Evolutionary conservation across 2,888 invertebrate genomes (phyloP), one percentile per base, ranked within the genome.

Genomic region (Ophioninae sp.): DNA sequence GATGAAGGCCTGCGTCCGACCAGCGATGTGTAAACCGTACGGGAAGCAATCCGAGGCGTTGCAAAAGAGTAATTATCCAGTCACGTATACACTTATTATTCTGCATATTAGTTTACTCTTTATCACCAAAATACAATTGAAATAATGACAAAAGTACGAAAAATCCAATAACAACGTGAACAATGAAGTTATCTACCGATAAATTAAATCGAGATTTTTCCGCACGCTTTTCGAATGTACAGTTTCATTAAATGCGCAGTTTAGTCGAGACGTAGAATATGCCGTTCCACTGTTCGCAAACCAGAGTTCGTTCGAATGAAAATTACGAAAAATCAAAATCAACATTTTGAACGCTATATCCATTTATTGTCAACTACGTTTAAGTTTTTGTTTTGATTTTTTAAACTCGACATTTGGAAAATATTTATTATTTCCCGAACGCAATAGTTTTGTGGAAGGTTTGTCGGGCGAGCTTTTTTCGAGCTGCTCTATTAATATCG

Each of bases 21-120:
- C 97, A 84, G 96, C 97, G 82, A 97, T 97, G 97, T 97, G 97
- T 93, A 97, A 97, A 93, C 97, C 97, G 30, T 97, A 97, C 93
- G 97, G 97, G 86, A 97, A 97, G 93, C 97, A 97, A 93, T 97
- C 97, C 85, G 97, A 97, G 93, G 96, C 97, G 90, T 94, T 97
- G 88, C 97, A 97, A 93, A 97, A 97, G 94, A 97, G 97, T 97
- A 93, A 94, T 76, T 78, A 65, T 50, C 3, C 50, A 50, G 13
- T 10, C 13, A 30, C 8, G 21, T 59, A 20, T 8, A 59, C 21
- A 21, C 20, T 59, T 59, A 21, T 59, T 5, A 50, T 17, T 13
- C 50, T 0, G 13, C 13, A 50, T 13, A 17, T 13, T 21, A 1
- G 17, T n/a, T 57, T 8, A 17, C 6, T 59, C 59, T 59, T 59